Conservation (phyloP, 2,797 vertebrate genomes). For the Lepus townsendii region DNA sequence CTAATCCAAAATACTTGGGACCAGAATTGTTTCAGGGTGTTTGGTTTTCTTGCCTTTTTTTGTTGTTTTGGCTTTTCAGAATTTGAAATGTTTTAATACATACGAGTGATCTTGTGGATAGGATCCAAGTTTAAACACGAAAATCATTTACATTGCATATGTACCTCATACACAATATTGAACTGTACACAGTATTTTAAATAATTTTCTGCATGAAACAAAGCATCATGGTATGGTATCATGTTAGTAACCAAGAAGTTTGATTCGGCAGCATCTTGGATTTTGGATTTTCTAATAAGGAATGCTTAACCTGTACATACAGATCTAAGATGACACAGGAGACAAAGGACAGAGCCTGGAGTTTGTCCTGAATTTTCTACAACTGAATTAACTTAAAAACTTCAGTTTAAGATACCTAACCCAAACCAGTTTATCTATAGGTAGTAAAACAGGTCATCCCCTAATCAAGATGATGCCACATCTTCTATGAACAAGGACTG, state of each 20-base stretch:
- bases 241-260: neutral
- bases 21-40: neutral
- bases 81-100: neutral
- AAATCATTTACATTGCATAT: neutral
- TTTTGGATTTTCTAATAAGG: neutral
- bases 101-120: neutral
- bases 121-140: neutral
- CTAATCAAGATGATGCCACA: neutral
- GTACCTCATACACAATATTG: neutral
- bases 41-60: too few species aligned
- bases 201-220: neutral
- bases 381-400: constrained; percentile 36
- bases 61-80: neutral
- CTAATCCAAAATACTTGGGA: neutral
- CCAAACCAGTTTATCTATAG: neutral
- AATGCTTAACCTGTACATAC: neutral
- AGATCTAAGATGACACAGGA: constrained; percentile 39
- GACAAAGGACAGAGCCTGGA: neutral
- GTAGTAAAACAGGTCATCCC: neutral
- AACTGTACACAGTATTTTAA: neutral
- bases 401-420: neutral
- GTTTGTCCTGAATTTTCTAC: neutral
- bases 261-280: neutral
- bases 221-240: neutral
- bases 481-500: constrained; percentile 37